These are phyloP conservation scores for Cuniculus paca DNA, from an alignment of 2,797 vertebrate genomes.

Conservation along the genomic window DNA sequence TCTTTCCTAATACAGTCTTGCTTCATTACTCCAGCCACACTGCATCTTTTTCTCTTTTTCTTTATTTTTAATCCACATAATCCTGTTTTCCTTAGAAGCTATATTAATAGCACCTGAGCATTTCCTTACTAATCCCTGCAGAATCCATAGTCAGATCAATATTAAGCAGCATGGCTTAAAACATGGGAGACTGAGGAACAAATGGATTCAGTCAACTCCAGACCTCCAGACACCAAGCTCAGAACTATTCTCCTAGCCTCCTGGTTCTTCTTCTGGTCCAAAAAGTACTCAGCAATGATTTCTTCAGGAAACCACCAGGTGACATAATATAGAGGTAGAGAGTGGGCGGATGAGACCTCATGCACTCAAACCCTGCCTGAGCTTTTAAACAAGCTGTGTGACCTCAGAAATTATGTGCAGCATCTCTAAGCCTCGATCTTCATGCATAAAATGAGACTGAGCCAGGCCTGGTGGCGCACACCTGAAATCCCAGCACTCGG, in stretches of 20 bases:
- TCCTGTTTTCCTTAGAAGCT: conserved; percentile 53
- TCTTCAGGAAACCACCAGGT: not conserved
- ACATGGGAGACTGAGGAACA: not conserved
- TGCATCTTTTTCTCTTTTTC: not conserved
- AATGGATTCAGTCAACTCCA: not conserved
- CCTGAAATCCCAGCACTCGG: too few relatives aligned
- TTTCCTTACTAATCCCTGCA: not conserved
- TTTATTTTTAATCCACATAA: conserved; percentile 26
- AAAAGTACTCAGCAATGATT: not conserved
- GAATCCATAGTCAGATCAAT: not conserved
- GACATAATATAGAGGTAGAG: not conserved
- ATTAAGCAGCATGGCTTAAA: not conserved
- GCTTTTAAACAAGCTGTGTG: not conserved
- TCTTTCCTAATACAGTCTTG: conserved; percentile 69
- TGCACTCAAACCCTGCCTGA: not conserved
- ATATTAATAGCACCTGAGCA: conserved; percentile 26
- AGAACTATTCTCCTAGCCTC: not conserved
- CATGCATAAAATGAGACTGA: not conserved
- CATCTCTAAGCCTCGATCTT: not conserved
- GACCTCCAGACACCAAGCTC: not conserved
- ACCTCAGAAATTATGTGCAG: not conserved
- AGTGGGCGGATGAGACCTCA: not conserved
- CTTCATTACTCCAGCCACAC: not conserved
- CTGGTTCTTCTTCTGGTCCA: not conserved
- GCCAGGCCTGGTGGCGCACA: too few relatives aligned